Conservation (phyloP, 2,797 vertebrate species). For the Rhabdophis nuchalis region DNA sequence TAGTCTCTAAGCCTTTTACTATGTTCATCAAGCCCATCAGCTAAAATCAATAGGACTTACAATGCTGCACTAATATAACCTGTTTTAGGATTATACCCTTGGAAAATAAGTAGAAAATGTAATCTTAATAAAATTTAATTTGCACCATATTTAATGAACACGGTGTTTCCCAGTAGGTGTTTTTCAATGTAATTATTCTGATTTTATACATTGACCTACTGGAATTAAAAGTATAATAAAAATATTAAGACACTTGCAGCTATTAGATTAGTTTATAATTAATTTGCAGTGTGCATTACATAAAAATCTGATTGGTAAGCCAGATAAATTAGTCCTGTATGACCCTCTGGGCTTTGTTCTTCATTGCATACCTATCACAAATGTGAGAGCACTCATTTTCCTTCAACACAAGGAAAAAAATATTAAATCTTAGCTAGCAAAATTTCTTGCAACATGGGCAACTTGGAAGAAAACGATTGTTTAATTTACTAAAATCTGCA, state of each 20-base stretch:
- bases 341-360: constrained; percentile 16
- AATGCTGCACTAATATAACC: constrained; percentile 15
- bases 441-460: constrained; percentile 24
- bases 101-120: constrained; percentile 30
- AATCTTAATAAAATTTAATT: neutral
- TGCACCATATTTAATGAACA: constrained; percentile 9
- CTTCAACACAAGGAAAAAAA: neutral
- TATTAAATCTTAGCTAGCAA: constrained; percentile 25
- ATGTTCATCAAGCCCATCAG: neutral
- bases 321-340: constrained; percentile 34
- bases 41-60: constrained; percentile 1
- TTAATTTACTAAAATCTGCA: neutral
- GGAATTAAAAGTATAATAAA: constrained; percentile 22
- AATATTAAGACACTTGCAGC: constrained; percentile 25
- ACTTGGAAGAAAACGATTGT: constrained; percentile 2
- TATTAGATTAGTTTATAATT: constrained; percentile 34
- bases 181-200: constrained; percentile 26
- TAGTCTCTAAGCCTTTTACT: neutral
- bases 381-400: constrained; percentile 14
- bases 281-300: constrained; percentile 32
- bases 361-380: constrained; percentile 28
- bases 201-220: constrained; percentile 29
- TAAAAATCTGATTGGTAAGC: constrained; percentile 45
- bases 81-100: constrained; percentile 19
- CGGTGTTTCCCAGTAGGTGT: constrained; percentile 4